phyloP scores from a whole-genome alignment of 2,113 vertebrate genomes.

The Chaetodon auriga region DNA sequence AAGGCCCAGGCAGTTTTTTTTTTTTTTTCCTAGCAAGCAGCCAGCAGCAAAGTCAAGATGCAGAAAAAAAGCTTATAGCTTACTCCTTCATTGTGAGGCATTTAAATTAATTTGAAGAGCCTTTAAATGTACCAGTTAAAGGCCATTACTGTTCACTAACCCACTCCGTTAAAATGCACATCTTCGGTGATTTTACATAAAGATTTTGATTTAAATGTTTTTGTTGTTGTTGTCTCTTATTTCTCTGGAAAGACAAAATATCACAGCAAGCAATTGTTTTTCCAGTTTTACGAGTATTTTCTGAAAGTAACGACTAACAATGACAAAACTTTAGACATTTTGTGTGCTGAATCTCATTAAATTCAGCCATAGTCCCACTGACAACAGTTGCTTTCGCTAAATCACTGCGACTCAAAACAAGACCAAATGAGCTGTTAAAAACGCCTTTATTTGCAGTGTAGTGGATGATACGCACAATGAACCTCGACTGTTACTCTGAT shows the following conservation, averaged over 20 bases:
- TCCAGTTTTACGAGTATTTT: not conserved
- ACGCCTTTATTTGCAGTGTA: conserved; percentile 8
- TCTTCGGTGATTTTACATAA: not conserved
- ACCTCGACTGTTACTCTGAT: conserved; percentile 20
- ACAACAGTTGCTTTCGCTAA: not conserved
- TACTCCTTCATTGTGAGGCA: conserved; percentile 19
- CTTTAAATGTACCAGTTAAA: not conserved
- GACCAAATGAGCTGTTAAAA: not conserved
- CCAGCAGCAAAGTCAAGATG: conserved; percentile 33
- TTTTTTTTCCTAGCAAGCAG: conserved; percentile 14
- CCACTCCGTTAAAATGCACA: not conserved
- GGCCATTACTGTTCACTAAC: too few species aligned
- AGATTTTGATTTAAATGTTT: not conserved
- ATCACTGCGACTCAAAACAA: not conserved
- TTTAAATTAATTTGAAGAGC: conserved; percentile 24
- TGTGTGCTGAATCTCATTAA: not conserved
- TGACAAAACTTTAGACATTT: not conserved
- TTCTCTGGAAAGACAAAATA: too few species aligned
- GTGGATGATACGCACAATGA: conserved; percentile 14
- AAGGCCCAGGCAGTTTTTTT: conserved; percentile 46
- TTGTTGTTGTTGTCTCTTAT: not conserved
- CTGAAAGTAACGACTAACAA: not conserved
- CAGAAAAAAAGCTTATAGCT: conserved; percentile 33
- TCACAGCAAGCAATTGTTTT: too few species aligned
- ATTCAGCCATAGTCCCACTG: not conserved